A percentile compares a stretch with the other conserved stretches of the same genome.
These are phyloP conservation scores for Nomia melanderi DNA, from an alignment of 1,140 invertebrate species.

Conservation along the genomic window DNA sequence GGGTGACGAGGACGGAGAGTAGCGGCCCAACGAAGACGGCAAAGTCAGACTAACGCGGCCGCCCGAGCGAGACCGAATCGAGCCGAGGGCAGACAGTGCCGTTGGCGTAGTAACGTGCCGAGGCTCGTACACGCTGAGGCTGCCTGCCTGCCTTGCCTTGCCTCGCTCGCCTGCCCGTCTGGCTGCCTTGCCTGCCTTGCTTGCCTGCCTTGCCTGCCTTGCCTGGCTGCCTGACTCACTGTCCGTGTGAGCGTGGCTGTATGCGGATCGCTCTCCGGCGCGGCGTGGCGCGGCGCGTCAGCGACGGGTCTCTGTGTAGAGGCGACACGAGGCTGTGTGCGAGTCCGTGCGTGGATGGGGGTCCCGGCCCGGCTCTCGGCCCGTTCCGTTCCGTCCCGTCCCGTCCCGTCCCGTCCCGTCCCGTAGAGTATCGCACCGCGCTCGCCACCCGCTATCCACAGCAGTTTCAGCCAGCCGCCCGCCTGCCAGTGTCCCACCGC, in stretches of 20 bases:
- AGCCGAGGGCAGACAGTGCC: slow-evolving; percentile 60
- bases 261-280: slow-evolving; percentile 60
- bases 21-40: slow-evolving; percentile 45
- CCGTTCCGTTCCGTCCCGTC: slow-evolving; percentile 75
- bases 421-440: slow-evolving; percentile 71
- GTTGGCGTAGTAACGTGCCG: slow-evolving; percentile 69
- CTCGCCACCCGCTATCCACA: slow-evolving; percentile 77
- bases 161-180: slow-evolving; percentile 53
- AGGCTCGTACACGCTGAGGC: slow-evolving; percentile 27
- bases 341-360: slow-evolving; percentile 67
- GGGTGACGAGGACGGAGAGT: slow-evolving; percentile 45
- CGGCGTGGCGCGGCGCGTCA: slow-evolving; percentile 49
- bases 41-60: slow-evolving; percentile 52
- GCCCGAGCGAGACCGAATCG: slow-evolving; percentile 65
- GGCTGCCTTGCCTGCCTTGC: slow-evolving; percentile 53
- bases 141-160: slow-evolving; percentile 50
- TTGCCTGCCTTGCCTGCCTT: slow-evolving; percentile 51
- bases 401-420: slow-evolving; percentile 74
- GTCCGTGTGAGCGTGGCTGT: slow-evolving; percentile 64
- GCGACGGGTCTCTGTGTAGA: slow-evolving; percentile 42
- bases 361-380: slow-evolving; percentile 75
- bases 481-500: slow-evolving; percentile 78
- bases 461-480: slow-evolving; percentile 74
- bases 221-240: slow-evolving; percentile 51
- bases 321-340: slow-evolving; percentile 61